These are phyloP conservation scores for Pardosa pseudoannulata DNA, from an alignment of 2,888 invertebrate species.

Conservation along the genomic window DNA sequence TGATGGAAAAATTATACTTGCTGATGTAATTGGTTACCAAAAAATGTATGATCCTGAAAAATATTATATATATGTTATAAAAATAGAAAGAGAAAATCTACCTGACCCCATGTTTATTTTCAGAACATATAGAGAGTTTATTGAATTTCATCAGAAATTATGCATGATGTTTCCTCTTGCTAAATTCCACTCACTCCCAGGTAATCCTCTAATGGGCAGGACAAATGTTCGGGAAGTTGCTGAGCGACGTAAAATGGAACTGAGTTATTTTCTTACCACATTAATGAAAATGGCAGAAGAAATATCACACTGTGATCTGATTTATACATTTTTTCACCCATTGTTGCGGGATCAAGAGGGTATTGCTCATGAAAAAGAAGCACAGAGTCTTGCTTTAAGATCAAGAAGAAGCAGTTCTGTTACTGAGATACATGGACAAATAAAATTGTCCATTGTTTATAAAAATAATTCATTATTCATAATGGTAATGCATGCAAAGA, in stretches of 20 bases:
- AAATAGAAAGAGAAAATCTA: slow-evolving; percentile 89
- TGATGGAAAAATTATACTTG: slow-evolving; percentile 91
- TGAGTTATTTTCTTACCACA: slow-evolving; percentile 90
- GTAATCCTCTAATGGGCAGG: slow-evolving; percentile 81
- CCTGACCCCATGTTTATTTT: slow-evolving; percentile 92
- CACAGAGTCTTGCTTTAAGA: slow-evolving; percentile 13
- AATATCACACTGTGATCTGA: slow-evolving; percentile 93
- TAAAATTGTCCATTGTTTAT: slow-evolving; percentile 88
- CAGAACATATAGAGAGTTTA: slow-evolving; percentile 97
- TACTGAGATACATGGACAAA: slow-evolving; percentile 82
- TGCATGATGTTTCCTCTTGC: slow-evolving; percentile 93
- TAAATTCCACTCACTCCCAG: slow-evolving; percentile 80
- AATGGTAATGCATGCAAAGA: slow-evolving; percentile 93
- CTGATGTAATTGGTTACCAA: slow-evolving; percentile 91
- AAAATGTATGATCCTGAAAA: slow-evolving; percentile 98
- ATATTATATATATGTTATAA: slow-evolving; percentile 93
- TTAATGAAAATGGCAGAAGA: slow-evolving; percentile 92
- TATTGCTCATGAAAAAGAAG: slow-evolving; percentile 79
- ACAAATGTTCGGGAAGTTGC: slow-evolving; percentile 97
- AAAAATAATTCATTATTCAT: slow-evolving; percentile 85
- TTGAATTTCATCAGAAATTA: slow-evolving; percentile 96
- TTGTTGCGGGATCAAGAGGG: slow-evolving; percentile 95
- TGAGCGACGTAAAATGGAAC: slow-evolving; percentile 91
- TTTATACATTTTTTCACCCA: slow-evolving; percentile 99
- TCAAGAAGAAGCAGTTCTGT: slow-evolving; percentile 57